A percentile compares a stretch with the other conserved stretches of the same genome.
These are phyloP conservation scores for Hirundo rustica DNA, from an alignment of 2,797 vertebrate genomes.

Conservation along the genomic window DNA sequence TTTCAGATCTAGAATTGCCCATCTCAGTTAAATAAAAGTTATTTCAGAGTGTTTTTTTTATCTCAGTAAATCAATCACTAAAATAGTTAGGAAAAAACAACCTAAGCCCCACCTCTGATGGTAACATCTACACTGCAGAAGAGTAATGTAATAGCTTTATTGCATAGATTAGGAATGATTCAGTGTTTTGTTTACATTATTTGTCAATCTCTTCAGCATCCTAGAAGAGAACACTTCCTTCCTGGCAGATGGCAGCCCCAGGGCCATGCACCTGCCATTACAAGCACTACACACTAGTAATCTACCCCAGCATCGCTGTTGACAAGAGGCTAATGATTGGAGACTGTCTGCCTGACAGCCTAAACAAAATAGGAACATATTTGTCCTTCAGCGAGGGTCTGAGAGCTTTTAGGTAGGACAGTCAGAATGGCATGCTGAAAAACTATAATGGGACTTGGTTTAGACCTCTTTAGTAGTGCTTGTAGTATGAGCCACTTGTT, in stretches of 20 bases:
- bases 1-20: background rate
- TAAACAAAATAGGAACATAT: slow-evolving; percentile 61
- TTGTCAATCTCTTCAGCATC: slow-evolving; percentile 53
- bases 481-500: background rate
- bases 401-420: slow-evolving; percentile 1
- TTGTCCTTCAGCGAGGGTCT: slow-evolving; percentile 19
- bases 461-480: background rate
- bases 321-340: slow-evolving; percentile 87
- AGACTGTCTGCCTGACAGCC: slow-evolving; percentile 81
- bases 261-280: slow-evolving; percentile 85
- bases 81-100: background rate
- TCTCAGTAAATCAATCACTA: background rate
- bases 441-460: background rate
- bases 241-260: slow-evolving; percentile 80
- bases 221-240: slow-evolving; percentile 62
- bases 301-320: slow-evolving; percentile 80
- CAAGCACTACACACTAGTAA: slow-evolving; percentile 80
- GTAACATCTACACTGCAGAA: background rate
- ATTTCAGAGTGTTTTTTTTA: background rate
- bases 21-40: background rate
- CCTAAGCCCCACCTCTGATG: background rate
- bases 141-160: background rate
- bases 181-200: slow-evolving; percentile 59
- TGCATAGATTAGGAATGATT: slow-evolving; percentile 23
- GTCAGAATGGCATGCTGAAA: background rate